Percentiles rank a stretch among this genome's conserved stretches.
Evolutionary conservation across 2,888 invertebrate genomes (phyloP).

Genomic region (Metacarcinus magister): DNA sequence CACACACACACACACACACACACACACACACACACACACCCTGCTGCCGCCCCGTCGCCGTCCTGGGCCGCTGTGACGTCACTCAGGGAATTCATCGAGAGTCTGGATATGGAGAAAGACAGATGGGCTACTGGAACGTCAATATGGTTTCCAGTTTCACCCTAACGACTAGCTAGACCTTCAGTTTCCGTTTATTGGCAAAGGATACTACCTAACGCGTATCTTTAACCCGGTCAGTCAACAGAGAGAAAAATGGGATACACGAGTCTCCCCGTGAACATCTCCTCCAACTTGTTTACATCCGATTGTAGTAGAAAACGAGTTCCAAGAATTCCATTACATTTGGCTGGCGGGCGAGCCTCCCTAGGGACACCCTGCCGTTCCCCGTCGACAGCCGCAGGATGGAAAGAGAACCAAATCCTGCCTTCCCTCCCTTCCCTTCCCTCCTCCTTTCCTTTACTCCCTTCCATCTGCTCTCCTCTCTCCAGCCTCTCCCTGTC

Average conservation of each 20-base stretch:
- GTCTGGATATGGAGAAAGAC: conserved; percentile 55
- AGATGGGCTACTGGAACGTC: conserved; percentile 56
- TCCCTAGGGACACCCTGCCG: conserved; percentile 5
- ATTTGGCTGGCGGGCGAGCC: conserved; percentile 47
- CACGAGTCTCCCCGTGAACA: conserved; percentile 4
- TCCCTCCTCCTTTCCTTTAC: neutral
- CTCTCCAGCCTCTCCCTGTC: neutral
- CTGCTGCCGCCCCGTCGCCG: neutral
- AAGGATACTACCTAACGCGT: neutral
- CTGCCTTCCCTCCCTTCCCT: neutral
- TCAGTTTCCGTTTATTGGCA: neutral
- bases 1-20: neutral
- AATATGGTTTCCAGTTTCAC: conserved; percentile 10
- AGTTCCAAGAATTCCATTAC: conserved; percentile 56
- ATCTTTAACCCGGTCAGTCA: neutral
- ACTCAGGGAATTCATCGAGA: conserved; percentile 32
- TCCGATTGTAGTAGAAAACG: conserved; percentile 52
- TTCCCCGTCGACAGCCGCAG: neutral
- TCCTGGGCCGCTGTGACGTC: conserved; percentile 36
- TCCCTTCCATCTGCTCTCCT: neutral
- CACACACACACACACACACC: neutral
- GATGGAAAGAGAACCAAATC: neutral
- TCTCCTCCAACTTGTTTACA: conserved; percentile 39
- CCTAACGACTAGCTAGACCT: neutral
- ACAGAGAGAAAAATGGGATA: neutral